These are phyloP conservation scores for Melanostoma scalare DNA, from an alignment of 2,888 invertebrate genomes.

Conservation along the genomic window DNA sequence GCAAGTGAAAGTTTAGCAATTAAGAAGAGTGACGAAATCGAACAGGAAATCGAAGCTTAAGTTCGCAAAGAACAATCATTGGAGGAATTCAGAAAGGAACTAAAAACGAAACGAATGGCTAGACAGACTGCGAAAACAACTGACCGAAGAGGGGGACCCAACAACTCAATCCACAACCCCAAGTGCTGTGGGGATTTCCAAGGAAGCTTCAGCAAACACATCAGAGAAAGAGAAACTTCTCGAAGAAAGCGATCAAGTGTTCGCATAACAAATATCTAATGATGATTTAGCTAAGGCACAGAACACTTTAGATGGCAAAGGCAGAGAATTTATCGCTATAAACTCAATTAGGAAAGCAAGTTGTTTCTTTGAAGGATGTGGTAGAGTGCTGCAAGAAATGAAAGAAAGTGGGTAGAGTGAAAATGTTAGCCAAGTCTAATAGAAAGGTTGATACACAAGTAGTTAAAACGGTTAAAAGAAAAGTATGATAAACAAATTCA, in stretches of 20 bases:
- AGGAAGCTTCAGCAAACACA: background rate
- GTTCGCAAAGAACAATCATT: slow-evolving; percentile 79
- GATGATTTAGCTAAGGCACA: slow-evolving; percentile 84
- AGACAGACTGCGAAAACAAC: slow-evolving; percentile 85
- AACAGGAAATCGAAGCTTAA: slow-evolving; percentile 47
- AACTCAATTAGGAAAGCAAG: slow-evolving; percentile 86
- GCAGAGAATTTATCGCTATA: slow-evolving; percentile 87
- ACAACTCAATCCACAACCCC: slow-evolving; percentile 77
- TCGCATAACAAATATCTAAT: slow-evolving; percentile 27
- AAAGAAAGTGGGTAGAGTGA: slow-evolving; percentile 83
- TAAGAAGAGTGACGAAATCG: slow-evolving; percentile 66
- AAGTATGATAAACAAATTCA: no score
- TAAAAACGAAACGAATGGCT: slow-evolving; percentile 87
- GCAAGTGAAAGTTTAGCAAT: slow-evolving; percentile 66
- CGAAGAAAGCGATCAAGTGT: slow-evolving; percentile 61
- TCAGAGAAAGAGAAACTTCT: slow-evolving; percentile 41
- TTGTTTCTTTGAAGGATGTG: slow-evolving; percentile 89
- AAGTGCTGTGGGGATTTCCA: slow-evolving; percentile 32
- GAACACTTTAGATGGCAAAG: slow-evolving; percentile 86
- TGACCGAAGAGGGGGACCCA: slow-evolving; percentile 83
- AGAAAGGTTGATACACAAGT: no score
- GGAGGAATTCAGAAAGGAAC: slow-evolving; percentile 87
- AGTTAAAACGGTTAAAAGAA: no score
- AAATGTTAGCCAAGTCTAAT: no score
- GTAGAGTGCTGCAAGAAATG: slow-evolving; percentile 88